Evolutionary conservation across 2,113 vertebrate genomes (phyloP).

Genomic region (Ceyx margarethae): DNA sequence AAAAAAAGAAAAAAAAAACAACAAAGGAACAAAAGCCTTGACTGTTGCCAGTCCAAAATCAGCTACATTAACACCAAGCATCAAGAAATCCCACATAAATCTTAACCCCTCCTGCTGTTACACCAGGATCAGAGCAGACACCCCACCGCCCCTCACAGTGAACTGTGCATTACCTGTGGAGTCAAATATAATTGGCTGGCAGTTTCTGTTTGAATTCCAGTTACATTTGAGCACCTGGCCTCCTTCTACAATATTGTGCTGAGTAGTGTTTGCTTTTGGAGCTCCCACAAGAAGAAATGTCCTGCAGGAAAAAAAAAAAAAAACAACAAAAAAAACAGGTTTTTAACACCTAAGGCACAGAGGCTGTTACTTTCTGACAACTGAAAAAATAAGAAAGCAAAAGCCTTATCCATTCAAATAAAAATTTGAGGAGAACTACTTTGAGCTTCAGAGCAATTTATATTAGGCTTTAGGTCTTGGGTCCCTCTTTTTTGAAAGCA

Average conservation of each 20-base stretch:
- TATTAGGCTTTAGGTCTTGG: neutral
- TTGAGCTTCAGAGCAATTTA: neutral
- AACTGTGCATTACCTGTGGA: constrained; percentile 73
- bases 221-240: constrained; percentile 91
- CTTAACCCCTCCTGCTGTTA: neutral
- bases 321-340: neutral
- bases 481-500: neutral
- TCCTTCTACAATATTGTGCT: constrained; percentile 83
- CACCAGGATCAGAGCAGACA: neutral
- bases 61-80: accelerated
- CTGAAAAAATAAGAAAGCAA: neutral
- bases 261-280: constrained; percentile 88
- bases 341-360: neutral
- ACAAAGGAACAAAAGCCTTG: neutral
- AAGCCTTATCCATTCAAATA: neutral
- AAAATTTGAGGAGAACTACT: neutral
- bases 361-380: neutral
- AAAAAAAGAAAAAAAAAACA: neutral
- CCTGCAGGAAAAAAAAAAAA: constrained; percentile 66
- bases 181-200: constrained; percentile 87
- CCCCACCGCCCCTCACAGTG: accelerated
- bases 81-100: neutral
- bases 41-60: neutral
- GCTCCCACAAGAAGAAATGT: constrained; percentile 90
- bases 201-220: constrained; percentile 77